These are phyloP conservation scores for Tenualosa thibaudeaui DNA, from an alignment of 2,797 vertebrate species.

Conservation along the genomic window DNA sequence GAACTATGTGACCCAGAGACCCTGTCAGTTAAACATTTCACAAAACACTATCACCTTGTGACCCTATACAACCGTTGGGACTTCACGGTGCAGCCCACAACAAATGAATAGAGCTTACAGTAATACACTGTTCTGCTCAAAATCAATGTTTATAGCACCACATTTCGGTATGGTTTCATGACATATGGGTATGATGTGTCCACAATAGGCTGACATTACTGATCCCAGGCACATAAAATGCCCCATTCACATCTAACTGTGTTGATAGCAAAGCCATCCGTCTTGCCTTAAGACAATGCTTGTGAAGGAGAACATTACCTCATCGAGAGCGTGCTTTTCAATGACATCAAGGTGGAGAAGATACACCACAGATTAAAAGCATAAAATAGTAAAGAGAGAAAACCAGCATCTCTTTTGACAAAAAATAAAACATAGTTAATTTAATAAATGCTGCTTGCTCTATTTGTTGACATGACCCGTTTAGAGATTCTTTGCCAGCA, in stretches of 20 bases:
- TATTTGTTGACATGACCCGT: no score
- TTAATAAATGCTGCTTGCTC: no score
- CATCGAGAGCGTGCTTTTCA: background rate
- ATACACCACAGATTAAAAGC: background rate
- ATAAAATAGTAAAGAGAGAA: background rate
- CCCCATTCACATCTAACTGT: background rate
- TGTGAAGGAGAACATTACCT: background rate
- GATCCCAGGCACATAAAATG: background rate
- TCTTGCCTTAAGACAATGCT: background rate
- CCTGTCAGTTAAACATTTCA: conserved; percentile 23
- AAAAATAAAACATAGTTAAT: no score
- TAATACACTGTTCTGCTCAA: background rate
- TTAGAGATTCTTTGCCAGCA: no score
- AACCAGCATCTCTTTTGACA: background rate
- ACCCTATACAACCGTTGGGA: background rate
- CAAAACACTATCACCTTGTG: conserved; percentile 6
- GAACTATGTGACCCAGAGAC: conserved; percentile 18
- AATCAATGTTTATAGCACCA: background rate
- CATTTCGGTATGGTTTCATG: background rate
- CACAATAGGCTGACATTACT: background rate
- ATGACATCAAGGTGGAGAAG: background rate
- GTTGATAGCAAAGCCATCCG: background rate
- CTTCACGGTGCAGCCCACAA: background rate
- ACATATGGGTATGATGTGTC: background rate
- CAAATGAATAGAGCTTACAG: background rate